These are phyloP conservation scores for Nothobranchius furzeri DNA, from an alignment of 2,113 vertebrate genomes.

Conservation along the genomic window DNA sequence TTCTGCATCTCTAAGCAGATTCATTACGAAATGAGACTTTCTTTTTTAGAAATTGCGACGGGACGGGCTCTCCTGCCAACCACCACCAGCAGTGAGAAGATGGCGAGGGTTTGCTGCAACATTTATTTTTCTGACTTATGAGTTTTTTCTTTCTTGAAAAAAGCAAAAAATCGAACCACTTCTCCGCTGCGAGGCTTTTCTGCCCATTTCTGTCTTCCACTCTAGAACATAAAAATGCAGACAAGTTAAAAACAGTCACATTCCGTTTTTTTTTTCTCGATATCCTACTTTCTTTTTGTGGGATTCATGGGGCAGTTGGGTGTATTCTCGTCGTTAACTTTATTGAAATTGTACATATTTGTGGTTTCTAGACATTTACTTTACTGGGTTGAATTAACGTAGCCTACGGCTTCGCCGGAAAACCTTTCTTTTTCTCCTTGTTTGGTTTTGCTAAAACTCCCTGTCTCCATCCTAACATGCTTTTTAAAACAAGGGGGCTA, in stretches of 20 bases:
- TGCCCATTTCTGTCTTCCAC: too few species aligned
- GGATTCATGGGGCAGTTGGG: not conserved
- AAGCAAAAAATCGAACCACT: not conserved
- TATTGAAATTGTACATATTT: not conserved
- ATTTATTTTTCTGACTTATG: not conserved
- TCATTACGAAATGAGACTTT: not conserved
- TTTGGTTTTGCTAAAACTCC: not conserved
- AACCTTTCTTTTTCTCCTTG: too few species aligned
- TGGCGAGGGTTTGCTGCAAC: not conserved
- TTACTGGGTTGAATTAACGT: not conserved
- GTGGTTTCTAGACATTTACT: not conserved
- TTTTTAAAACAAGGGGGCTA: slow-evolving; percentile 2
- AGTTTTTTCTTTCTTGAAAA: not conserved
- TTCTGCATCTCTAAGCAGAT: slow-evolving; percentile 3
- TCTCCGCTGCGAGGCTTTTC: too few species aligned
- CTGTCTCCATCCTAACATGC: slow-evolving; percentile 3
- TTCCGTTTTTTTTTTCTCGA: not conserved
- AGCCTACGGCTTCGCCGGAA: too few species aligned
- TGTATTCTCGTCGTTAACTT: not conserved
- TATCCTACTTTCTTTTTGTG: not conserved
- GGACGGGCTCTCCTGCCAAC: not conserved
- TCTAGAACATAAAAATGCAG: not conserved
- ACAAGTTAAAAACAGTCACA: not conserved
- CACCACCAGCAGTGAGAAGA: not conserved
- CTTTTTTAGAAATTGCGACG: not conserved